A percentile compares a stretch with the other conserved stretches of the same genome.
phyloP scores from a whole-genome alignment of 2,797 vertebrate genomes.

The Microcaecilia unicolor region DNA sequence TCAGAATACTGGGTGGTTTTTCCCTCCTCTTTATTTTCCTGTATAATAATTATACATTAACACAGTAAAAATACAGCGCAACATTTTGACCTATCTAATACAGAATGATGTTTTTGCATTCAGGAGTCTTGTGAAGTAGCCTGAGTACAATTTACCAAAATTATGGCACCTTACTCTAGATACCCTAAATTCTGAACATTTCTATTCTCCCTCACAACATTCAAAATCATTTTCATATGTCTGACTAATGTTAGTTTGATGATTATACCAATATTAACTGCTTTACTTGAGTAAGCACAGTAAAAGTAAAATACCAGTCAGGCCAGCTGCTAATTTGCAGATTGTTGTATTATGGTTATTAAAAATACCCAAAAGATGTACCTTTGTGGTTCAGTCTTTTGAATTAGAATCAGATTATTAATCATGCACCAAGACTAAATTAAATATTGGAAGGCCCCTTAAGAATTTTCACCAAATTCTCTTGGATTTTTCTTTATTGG shows the following conservation, averaged over 20 bases:
- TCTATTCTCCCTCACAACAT: conserved; percentile 37
- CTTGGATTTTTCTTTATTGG: conserved; percentile 75
- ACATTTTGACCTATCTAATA: too few species aligned
- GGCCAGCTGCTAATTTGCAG: conserved; percentile 68
- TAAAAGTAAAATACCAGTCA: conserved; percentile 64
- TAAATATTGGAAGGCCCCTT: conserved; percentile 71
- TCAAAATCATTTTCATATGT: conserved; percentile 45
- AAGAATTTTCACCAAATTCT: conserved; percentile 73
- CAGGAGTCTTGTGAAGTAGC: too few species aligned
- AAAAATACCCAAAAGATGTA: conserved; percentile 73
- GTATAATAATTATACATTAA: too few species aligned
- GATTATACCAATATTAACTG: conserved; percentile 74
- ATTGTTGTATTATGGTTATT: conserved; percentile 67
- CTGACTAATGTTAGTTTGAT: conserved; percentile 63
- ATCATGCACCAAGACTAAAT: conserved; percentile 71
- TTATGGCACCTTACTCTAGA: too few species aligned
- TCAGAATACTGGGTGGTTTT: too few species aligned
- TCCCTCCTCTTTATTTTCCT: too few species aligned
- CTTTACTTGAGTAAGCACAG: conserved; percentile 74
- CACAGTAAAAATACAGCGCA: too few species aligned
- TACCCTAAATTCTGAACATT: too few species aligned
- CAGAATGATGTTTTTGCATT: too few species aligned
- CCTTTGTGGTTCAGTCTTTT: conserved; percentile 70
- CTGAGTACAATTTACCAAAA: too few species aligned
- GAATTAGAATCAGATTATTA: conserved; percentile 81